Conservation (phyloP, 2,797 vertebrate genomes). For the Silurus aristotelis region DNA sequence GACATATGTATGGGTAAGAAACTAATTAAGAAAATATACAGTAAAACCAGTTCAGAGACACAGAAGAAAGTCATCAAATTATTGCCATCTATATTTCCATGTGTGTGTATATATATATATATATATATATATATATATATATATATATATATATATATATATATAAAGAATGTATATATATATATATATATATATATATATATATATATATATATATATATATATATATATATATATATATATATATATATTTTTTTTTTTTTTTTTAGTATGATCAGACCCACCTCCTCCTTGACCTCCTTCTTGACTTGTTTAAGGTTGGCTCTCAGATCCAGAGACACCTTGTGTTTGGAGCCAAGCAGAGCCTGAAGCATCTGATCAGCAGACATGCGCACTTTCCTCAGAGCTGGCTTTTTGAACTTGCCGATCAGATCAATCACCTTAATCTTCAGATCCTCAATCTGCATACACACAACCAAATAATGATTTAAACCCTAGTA, state of each 20-base stretch:
- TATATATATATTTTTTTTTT: background rate
- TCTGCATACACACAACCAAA: conserved; percentile 63
- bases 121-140: too few species aligned
- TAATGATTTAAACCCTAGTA: background rate
- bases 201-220: too few species aligned
- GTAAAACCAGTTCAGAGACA: background rate
- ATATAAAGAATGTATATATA: too few species aligned
- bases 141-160: too few species aligned
- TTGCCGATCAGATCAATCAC: conserved; percentile 85
- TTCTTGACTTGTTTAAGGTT: conserved; percentile 90
- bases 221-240: too few species aligned
- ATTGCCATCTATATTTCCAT: background rate
- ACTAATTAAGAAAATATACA: background rate
- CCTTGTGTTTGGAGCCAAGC: conserved; percentile 88
- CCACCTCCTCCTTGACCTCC: conserved; percentile 70
- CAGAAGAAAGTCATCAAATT: background rate
- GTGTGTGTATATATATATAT: too few species aligned
- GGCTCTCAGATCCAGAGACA: conserved; percentile 84
- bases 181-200: background rate
- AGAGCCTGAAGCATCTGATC: conserved; percentile 86
- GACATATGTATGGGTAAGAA: background rate
- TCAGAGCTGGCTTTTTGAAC: conserved; percentile 84
- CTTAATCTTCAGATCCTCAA: conserved; percentile 87
- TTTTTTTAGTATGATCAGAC: conserved; percentile 1
- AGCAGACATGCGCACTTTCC: conserved; percentile 84